Conservation (phyloP, 2,113 vertebrate species). For the Platichthys stellatus region DNA sequence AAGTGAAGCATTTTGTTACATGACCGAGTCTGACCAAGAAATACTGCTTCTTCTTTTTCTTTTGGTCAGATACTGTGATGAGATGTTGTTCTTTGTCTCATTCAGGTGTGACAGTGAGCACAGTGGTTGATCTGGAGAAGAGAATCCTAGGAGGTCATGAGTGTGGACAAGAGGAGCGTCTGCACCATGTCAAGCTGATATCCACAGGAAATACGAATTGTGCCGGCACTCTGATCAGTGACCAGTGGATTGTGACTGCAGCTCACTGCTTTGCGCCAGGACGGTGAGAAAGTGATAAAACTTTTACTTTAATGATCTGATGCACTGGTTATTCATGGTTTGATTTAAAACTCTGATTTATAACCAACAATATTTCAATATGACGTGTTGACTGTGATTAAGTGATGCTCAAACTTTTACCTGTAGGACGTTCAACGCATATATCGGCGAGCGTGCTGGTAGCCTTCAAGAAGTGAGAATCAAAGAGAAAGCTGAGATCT, state of each 20-base stretch:
- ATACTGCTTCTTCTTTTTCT: not conserved
- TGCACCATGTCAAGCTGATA: rapidly evolving
- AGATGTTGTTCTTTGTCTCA: not conserved
- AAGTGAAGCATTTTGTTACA: not conserved
- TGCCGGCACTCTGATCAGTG: slow-evolving; percentile 38
- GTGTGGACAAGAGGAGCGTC: rapidly evolving
- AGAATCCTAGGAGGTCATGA: not conserved
- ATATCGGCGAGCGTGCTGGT: not conserved
- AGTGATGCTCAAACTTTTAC: not conserved
- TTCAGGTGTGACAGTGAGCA: slow-evolving; percentile 8
- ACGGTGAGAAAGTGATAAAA: not conserved
- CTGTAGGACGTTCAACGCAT: not conserved
- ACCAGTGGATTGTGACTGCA: slow-evolving; percentile 40
- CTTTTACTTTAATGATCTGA: too few relatives aligned
- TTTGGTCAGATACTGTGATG: not conserved
- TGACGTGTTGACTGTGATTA: not conserved
- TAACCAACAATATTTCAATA: too few relatives aligned
- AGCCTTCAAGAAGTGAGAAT: not conserved
- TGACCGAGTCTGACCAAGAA: not conserved
- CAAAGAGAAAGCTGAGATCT: not conserved
- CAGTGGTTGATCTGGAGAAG: slow-evolving; percentile 18
- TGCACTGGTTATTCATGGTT: too few relatives aligned
- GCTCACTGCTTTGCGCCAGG: slow-evolving; percentile 6
- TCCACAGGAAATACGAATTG: not conserved
- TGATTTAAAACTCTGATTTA: too few relatives aligned